Percentiles rank a stretch among this genome's conserved stretches.
These are phyloP conservation scores for Eristalinus sepulchralis DNA, from an alignment of 2,888 invertebrate species.

Conservation along the genomic window DNA sequence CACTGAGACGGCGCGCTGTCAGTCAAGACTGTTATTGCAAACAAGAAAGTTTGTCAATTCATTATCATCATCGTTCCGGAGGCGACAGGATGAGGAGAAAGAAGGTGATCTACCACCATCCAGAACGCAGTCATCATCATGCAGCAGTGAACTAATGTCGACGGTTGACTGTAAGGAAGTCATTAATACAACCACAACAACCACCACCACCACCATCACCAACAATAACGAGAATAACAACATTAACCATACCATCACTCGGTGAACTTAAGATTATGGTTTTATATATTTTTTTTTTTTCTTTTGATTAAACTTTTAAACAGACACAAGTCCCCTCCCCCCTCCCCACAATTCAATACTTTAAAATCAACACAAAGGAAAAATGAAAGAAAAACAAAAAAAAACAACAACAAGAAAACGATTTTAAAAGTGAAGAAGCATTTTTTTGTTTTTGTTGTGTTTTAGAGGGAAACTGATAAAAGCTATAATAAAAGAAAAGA, in stretches of 20 bases:
- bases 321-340: neutral
- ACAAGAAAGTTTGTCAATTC: constrained; percentile 14
- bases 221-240: neutral
- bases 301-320: constrained; percentile 8
- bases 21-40: neutral
- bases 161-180: neutral
- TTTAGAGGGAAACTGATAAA: neutral
- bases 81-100: constrained; percentile 13
- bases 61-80: constrained; percentile 7
- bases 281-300: too few relatives aligned
- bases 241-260: constrained; percentile 16
- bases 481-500: constrained; percentile 1
- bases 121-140: constrained; percentile 20
- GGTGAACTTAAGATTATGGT: constrained; percentile 68
- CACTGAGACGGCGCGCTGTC: neutral
- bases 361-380: neutral
- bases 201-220: constrained; percentile 1
- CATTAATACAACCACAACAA: too few relatives aligned
- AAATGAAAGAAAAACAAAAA: too few relatives aligned
- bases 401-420: constrained; percentile 19
- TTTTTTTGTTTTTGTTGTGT: neutral
- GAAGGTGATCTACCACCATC: constrained; percentile 36
- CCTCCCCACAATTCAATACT: neutral
- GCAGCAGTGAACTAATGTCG: constrained; percentile 53
- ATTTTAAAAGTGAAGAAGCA: neutral